Conservation (phyloP, 2,113 vertebrate genomes). For the Caracal caracal region DNA sequence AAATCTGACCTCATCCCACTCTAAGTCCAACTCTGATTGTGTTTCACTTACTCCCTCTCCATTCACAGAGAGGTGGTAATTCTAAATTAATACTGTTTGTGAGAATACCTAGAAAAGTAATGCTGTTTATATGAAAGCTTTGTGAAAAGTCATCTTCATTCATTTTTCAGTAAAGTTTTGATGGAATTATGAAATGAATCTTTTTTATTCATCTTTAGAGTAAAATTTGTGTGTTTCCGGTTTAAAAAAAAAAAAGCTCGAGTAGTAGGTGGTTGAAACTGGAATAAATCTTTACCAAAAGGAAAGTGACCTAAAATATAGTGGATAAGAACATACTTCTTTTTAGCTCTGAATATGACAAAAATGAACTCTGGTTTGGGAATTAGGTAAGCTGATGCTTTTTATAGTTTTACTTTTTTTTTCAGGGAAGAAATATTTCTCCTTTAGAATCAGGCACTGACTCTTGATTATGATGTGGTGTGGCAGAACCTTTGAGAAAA, state of each 20-base stretch:
- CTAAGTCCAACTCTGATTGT: background rate
- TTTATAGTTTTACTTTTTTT: conserved; percentile 36
- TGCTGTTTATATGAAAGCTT: background rate
- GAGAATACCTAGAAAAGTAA: background rate
- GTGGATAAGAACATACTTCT: background rate
- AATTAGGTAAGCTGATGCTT: conserved; percentile 44
- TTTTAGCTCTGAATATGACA: conserved; percentile 34
- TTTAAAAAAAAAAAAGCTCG: background rate
- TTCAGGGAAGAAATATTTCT: background rate
- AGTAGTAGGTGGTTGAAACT: conserved; percentile 17
- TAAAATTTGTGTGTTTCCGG: background rate
- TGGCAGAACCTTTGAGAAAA: conserved; percentile 9
- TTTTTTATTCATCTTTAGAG: conserved; percentile 23
- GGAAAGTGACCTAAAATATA: background rate
- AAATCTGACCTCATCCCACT: background rate
- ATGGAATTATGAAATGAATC: background rate
- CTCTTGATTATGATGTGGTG: background rate
- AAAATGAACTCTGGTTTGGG: background rate
- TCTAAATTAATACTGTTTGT: background rate
- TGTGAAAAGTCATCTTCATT: background rate
- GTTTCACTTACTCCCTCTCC: background rate
- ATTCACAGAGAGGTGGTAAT: background rate
- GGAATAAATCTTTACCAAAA: conserved; percentile 16
- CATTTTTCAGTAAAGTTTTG: background rate
- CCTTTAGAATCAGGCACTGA: background rate